Conservation (phyloP, 2,797 vertebrate genomes). For the Tadarida brasiliensis region DNA sequence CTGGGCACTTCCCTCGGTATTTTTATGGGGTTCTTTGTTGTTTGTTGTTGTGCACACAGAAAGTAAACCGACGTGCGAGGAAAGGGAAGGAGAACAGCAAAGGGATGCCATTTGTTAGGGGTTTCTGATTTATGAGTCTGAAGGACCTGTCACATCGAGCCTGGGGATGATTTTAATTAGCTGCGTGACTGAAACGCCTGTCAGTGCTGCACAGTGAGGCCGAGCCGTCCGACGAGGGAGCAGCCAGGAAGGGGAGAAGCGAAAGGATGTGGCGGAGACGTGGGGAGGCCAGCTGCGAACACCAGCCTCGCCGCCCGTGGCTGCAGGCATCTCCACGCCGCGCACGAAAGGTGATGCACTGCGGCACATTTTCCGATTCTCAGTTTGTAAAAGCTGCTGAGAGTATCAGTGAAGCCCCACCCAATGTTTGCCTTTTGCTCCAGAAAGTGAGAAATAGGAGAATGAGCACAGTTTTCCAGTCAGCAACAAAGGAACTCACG, state of each 20-base stretch:
- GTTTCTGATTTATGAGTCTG: slow-evolving; percentile 59
- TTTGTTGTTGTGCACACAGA: slow-evolving; percentile 38
- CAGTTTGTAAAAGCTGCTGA: neutral
- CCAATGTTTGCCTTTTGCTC: neutral
- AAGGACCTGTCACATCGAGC: neutral
- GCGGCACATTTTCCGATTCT: neutral
- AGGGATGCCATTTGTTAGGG: slow-evolving; percentile 46
- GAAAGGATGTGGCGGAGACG: neutral
- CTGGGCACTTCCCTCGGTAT: slow-evolving; percentile 67
- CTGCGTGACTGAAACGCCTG: slow-evolving; percentile 75
- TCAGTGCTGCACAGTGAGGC: neutral
- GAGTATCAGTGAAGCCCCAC: neutral
- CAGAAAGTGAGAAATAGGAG: neutral
- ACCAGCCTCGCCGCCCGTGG: neutral
- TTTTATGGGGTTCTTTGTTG: slow-evolving; percentile 70
- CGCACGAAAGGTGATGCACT: neutral
- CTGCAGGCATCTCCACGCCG: neutral
- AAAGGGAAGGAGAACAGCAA: slow-evolving; percentile 57
- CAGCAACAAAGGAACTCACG: neutral
- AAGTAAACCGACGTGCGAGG: slow-evolving; percentile 69
- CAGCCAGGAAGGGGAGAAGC: neutral
- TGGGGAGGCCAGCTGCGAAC: neutral
- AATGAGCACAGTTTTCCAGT: neutral
- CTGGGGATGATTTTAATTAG: slow-evolving; percentile 63
- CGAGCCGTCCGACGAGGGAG: fast-evolving